Conservation (phyloP, 2,888 invertebrate species). For the Bruchidius siliquastri region DNA sequence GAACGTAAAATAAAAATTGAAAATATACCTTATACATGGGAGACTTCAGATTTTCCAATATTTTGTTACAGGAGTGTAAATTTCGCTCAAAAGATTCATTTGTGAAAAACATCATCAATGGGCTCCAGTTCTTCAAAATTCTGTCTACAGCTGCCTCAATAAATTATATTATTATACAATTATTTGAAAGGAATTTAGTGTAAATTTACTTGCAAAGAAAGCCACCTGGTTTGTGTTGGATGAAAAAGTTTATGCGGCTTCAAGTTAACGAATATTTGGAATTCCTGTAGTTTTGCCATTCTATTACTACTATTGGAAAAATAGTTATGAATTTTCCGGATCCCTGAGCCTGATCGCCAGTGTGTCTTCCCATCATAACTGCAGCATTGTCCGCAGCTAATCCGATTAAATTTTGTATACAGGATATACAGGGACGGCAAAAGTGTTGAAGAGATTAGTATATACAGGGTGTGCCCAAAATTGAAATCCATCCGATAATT, state of each 20-base stretch:
- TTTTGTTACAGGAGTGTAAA: slow-evolving; percentile 4
- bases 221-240: slow-evolving; percentile 13
- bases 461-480: too few relatives aligned
- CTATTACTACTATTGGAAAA: slow-evolving; percentile 12
- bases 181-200: neutral
- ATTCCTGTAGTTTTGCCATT: slow-evolving; percentile 5
- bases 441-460: too few relatives aligned
- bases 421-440: too few relatives aligned
- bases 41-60: slow-evolving; percentile 4
- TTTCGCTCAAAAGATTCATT: slow-evolving; percentile 5
- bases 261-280: slow-evolving; percentile 10
- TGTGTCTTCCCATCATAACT: slow-evolving; percentile 13
- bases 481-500: too few relatives aligned
- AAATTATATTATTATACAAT: neutral
- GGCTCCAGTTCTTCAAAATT: slow-evolving; percentile 7
- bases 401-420: slow-evolving; percentile 13
- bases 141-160: slow-evolving; percentile 12
- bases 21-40: slow-evolving; percentile 12
- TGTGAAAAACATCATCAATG: slow-evolving; percentile 6
- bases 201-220: slow-evolving; percentile 9
- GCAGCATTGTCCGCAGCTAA: slow-evolving; percentile 15
- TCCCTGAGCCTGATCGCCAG: too few relatives aligned
- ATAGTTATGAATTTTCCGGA: slow-evolving; percentile 11
- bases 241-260: slow-evolving; percentile 12
- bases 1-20: slow-evolving; percentile 8